A percentile compares a stretch with the other conserved stretches of the same genome.
Evolutionary conservation across 1,140 invertebrate species (phyloP).

Genomic region (Listronotus oregonensis): DNA sequence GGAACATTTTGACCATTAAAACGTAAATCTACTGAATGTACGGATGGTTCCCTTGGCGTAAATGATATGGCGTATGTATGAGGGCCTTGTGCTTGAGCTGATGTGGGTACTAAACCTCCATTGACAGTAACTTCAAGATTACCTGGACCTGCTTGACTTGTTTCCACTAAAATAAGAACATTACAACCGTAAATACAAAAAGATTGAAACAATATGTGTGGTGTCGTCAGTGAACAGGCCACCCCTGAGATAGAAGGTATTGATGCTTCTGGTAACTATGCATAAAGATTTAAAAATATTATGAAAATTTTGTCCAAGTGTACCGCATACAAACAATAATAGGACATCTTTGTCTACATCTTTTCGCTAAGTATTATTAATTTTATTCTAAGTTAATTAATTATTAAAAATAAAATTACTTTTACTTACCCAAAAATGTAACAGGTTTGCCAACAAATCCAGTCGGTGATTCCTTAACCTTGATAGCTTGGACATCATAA

Average conservation of each 20-base stretch:
- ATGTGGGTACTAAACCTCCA: slow-evolving; percentile 92
- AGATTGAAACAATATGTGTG: no score
- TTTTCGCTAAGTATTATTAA: no score
- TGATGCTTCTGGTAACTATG: no score
- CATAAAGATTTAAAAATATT: no score
- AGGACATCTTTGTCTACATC: no score
- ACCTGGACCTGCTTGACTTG: slow-evolving; percentile 92
- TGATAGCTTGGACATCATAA: slow-evolving; percentile 92
- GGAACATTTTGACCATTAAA: slow-evolving; percentile 97
- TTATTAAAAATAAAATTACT: not conserved
- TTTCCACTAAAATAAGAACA: slow-evolving; percentile 80
- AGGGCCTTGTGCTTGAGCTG: slow-evolving; percentile 91
- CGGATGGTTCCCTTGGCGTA: slow-evolving; percentile 85
- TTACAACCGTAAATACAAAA: no score
- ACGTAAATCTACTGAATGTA: slow-evolving; percentile 89
- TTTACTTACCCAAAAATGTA: slow-evolving; percentile 84
- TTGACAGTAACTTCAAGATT: slow-evolving; percentile 97
- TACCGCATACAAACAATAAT: no score
- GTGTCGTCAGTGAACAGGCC: no score
- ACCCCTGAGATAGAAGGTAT: no score
- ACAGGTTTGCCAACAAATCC: slow-evolving; percentile 92
- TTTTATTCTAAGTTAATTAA: no score
- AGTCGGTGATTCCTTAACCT: slow-evolving; percentile 87
- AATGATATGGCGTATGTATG: slow-evolving; percentile 98
- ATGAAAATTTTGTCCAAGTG: no score